A percentile compares a stretch with the other conserved stretches of the same genome.
Evolutionary conservation across 1,140 invertebrate genomes (phyloP).

Genomic region (Drosophila serrata): DNA sequence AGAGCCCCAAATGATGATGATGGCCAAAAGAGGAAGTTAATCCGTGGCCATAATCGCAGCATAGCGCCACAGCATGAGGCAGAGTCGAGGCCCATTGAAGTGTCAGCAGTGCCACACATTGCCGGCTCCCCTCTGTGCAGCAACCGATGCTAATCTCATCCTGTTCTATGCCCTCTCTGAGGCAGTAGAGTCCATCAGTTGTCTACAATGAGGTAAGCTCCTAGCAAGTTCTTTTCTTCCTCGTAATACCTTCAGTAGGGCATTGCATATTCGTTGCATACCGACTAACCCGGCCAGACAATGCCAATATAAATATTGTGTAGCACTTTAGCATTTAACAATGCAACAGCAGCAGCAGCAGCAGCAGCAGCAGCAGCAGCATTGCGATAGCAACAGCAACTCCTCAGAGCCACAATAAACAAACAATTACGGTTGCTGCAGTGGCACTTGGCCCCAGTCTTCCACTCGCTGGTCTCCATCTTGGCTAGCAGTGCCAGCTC

Average conservation of each 20-base stretch:
- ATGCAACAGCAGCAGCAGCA: constrained; percentile 42
- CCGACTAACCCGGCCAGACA: constrained; percentile 16
- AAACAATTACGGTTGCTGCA: constrained; percentile 76
- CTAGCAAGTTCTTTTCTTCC: no score
- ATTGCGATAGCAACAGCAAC: constrained; percentile 46
- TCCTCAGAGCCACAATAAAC: constrained; percentile 68
- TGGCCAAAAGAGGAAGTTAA: constrained; percentile 74
- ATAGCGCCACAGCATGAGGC: constrained; percentile 84
- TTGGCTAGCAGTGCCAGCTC: constrained; percentile 28
- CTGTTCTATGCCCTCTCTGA: constrained; percentile 11
- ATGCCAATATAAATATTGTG: constrained; percentile 71
- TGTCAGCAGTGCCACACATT: constrained; percentile 71
- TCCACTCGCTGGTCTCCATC: constrained; percentile 25
- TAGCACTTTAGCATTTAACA: constrained; percentile 75
- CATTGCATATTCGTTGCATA: neutral
- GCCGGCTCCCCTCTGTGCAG: constrained; percentile 29
- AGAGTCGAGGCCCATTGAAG: constrained; percentile 69
- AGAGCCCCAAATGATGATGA: constrained; percentile 21
- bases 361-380: no score
- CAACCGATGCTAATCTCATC: constrained; percentile 58
- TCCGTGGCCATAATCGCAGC: constrained; percentile 76
- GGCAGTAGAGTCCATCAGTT: neutral
- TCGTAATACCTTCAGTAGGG: no score
- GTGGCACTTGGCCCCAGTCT: constrained; percentile 26
- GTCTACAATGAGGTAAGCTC: no score